These are phyloP conservation scores for Strigamia crassipes DNA, from an alignment of 2,888 invertebrate species.

Conservation along the genomic window DNA sequence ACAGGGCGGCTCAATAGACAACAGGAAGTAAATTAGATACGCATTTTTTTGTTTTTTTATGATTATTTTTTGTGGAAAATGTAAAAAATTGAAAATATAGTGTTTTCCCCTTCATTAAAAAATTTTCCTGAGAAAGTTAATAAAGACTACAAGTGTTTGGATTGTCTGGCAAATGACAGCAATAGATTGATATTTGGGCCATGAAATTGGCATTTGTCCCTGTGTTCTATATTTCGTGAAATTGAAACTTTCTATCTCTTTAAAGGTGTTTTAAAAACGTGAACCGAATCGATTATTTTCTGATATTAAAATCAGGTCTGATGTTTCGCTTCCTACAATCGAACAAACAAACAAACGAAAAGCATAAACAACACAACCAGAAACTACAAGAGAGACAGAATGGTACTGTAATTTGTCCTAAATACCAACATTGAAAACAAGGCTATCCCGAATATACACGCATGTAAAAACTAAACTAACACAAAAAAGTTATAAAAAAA, in stretches of 20 bases:
- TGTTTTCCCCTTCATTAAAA: no score
- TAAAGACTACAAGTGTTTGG: no score
- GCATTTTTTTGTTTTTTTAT: not conserved
- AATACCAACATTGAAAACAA: conserved; percentile 7
- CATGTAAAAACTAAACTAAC: not conserved
- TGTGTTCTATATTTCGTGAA: no score
- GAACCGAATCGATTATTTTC: no score
- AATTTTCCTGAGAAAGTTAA: no score
- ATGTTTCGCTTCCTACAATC: not conserved
- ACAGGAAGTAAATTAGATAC: not conserved
- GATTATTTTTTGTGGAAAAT: not conserved
- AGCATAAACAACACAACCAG: not conserved
- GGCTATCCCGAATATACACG: not conserved
- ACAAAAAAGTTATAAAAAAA: not conserved
- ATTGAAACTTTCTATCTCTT: no score
- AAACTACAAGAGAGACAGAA: not conserved
- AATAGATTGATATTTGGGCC: no score
- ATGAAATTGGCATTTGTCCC: no score
- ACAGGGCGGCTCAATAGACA: not conserved
- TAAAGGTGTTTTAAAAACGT: no score
- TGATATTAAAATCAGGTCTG: not conserved
- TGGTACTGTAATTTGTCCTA: not conserved
- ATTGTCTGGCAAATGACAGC: no score
- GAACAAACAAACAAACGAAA: not conserved
- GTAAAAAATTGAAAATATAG: no score